Conservation (phyloP, 2,797 vertebrate genomes). For the Smutsia gigantea region DNA sequence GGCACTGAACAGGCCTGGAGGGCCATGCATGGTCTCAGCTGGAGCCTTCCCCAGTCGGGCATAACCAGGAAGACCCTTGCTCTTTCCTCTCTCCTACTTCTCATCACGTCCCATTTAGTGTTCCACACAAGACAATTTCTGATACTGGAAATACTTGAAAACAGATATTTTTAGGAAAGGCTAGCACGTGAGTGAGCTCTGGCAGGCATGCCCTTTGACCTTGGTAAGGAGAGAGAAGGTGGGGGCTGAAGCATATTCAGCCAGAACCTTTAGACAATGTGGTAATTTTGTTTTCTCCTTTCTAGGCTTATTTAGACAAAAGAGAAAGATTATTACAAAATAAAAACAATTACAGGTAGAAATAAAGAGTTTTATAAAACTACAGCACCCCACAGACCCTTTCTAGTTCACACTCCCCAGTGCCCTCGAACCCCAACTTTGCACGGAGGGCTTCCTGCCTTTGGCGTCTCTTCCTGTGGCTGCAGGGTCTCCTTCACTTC, state of each 20-base stretch:
- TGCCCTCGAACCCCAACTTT: background rate
- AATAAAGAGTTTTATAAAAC: background rate
- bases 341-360: background rate
- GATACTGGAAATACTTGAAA: background rate
- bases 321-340: slow-evolving; percentile 29
- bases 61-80: background rate
- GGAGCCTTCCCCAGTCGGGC: background rate
- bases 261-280: background rate
- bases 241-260: background rate
- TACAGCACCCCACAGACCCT: background rate
- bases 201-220: background rate
- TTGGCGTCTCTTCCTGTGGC: too few species aligned
- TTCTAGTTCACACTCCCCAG: background rate
- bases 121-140: slow-evolving; percentile 18
- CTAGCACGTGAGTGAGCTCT: background rate
- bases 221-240: background rate
- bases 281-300: background rate
- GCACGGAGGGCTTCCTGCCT: background rate
- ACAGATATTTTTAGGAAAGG: background rate
- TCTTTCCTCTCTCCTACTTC: background rate
- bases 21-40: background rate
- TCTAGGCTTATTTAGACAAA: slow-evolving; percentile 62
- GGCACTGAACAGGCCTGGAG: too few species aligned
- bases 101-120: background rate
- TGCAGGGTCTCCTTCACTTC: slow-evolving; percentile 71